These are phyloP conservation scores for Dicerorhinus sumatrensis DNA, from an alignment of 2,113 vertebrate species.

Conservation along the genomic window DNA sequence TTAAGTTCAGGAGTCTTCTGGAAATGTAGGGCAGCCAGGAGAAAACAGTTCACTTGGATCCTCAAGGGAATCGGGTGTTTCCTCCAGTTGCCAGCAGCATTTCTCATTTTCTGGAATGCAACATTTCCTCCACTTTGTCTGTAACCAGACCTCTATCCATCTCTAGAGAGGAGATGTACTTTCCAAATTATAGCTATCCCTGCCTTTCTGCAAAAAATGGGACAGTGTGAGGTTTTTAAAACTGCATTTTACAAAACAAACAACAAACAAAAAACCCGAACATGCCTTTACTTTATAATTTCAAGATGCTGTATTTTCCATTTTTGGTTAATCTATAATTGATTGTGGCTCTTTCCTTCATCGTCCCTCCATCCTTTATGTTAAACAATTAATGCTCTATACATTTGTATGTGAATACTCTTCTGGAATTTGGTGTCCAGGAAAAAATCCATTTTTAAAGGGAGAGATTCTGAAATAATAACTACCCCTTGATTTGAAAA, in stretches of 20 bases:
- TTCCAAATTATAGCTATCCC: not conserved
- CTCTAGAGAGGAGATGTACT: not conserved
- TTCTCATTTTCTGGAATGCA: not conserved
- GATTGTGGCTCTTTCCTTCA: not conserved
- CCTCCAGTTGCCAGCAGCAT: not conserved
- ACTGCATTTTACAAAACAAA: not conserved
- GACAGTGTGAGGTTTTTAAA: not conserved
- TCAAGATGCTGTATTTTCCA: not conserved
- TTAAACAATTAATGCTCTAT: not conserved
- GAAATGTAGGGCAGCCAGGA: not conserved
- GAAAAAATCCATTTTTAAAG: not conserved
- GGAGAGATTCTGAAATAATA: slow-evolving; percentile 37
- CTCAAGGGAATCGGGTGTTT: rapidly evolving
- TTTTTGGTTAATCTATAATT: not conserved
- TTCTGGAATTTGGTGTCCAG: not conserved
- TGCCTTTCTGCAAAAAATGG: not conserved
- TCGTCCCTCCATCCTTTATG: not conserved
- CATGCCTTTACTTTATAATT: not conserved
- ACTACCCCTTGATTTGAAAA: not conserved
- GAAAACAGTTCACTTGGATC: rapidly evolving
- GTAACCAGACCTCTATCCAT: not conserved
- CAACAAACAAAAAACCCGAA: not conserved
- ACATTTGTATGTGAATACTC: not conserved
- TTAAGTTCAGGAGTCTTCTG: not conserved
- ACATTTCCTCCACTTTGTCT: not conserved